Conservation (phyloP, 1,140 invertebrate species). For the Bombus breviceps region DNA sequence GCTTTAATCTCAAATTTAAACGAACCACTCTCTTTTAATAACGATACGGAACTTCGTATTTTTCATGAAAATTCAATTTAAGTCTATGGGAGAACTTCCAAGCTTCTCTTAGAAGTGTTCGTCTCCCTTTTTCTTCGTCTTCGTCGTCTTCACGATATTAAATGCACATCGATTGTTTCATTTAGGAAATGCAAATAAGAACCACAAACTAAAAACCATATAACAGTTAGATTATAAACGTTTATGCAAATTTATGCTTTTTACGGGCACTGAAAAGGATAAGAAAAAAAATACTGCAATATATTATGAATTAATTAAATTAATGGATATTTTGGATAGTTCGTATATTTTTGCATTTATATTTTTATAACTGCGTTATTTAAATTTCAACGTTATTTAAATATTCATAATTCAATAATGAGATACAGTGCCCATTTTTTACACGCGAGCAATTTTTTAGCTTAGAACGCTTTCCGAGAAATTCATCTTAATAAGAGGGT, state of each 20-base stretch:
- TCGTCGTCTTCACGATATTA: background rate
- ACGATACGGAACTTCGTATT: conserved; percentile 11
- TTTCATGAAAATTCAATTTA: conserved; percentile 35
- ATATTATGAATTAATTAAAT: too few relatives aligned
- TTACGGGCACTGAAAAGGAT: background rate
- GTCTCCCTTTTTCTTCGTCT: too few relatives aligned
- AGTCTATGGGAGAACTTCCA: background rate
- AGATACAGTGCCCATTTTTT: too few relatives aligned
- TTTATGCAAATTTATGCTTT: background rate
- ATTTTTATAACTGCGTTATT: background rate
- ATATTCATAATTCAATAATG: background rate
- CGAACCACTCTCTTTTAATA: conserved; percentile 25
- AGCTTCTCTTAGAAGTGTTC: background rate
- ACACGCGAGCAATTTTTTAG: background rate
- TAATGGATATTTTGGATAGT: background rate
- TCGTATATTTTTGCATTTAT: background rate
- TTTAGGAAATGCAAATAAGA: background rate
- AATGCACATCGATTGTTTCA: background rate
- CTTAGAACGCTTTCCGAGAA: background rate
- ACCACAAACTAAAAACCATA: background rate
- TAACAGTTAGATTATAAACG: background rate
- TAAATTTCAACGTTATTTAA: background rate
- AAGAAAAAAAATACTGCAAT: background rate
- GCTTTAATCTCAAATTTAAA: conserved; percentile 23
- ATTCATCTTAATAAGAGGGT: too few relatives aligned